Base-by-base conservation (phyloP, 2,797 vertebrate species). In the Columba guinea region DNA sequence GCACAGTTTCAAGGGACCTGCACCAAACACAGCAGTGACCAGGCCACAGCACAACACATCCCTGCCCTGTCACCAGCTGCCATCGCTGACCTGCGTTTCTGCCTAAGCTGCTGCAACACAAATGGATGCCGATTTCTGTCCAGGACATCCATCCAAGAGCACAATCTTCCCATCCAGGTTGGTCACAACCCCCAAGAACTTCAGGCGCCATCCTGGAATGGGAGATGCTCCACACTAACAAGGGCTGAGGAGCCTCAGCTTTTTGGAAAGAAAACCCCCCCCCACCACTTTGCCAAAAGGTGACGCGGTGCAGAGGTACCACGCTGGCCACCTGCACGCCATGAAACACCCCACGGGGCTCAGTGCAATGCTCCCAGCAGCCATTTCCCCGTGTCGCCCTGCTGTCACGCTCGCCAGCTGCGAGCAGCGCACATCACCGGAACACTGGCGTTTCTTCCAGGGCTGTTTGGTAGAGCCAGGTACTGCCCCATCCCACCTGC, bases 371-470 rank as follows among this genome's bases (percentile, higher is more conserved):
- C 19, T 70, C 39, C 75, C 68, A 70, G 1, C 21, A 1, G 5
- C 22, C 23, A 11, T 28, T 80, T 91, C 94, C 91, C 83, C 81
- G 69, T 30, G 53, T 23, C 21, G 32, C 14, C 20, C 35, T 49
- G 59, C 34, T 2, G 1, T 41, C 64, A 51, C 1, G 0, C 80
- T 63, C 34, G 34, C 34, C 34, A 84, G 67, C 77, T 56, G 39
- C 1, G 16, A 91, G 53, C 15, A 6, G 19, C 1, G 1, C 1
- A 1, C 1, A 5, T 51, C 92, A 35, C 55, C 3, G 0, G 44
- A 21, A 21, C 37, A 14, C 52, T 37, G 26, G 13, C 19, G 18
- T 8, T 8, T 56, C 7, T 41, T 62, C 51, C 74, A 78, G 63
- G 14, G 35, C 32, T 63, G 10, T 11, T 2, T 14, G n/a, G 41